Evolutionary conservation across 23 tunicate species (phyloP), one percentile per base, ranked within the genome.

Genomic region (Styela clava): DNA sequence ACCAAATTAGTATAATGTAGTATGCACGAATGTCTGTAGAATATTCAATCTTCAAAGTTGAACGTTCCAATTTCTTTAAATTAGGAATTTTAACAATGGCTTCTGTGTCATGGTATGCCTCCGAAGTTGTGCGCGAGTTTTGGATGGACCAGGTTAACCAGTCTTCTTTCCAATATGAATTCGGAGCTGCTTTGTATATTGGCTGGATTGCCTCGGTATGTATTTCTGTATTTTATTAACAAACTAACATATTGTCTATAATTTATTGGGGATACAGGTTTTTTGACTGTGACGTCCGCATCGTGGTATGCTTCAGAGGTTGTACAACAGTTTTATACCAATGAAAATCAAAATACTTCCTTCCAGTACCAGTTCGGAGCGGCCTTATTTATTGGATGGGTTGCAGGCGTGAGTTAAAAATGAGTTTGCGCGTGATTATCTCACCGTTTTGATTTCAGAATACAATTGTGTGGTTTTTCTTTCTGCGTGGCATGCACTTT

Each of bases 251-350:
- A 16, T 26, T 71, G 29, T 30, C 3, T 21, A 28, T 71, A 28
- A 32, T 32, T 30, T 71, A 28, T 26, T 34, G 27, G 16, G 16
- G 16, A 24, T 35, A 31, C 81, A 92, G 97, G 97, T 24, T 52
- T 36, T 23, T 80, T 92, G 26, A 74, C 85, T 52, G 33, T 92
- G 5, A 88, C 87, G 2, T 63, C 89, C 0, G 89, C 84, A 19
- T 84, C 94, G 33, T 93, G 98, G 98, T 93, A 93, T 56, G 98
- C 98, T 29, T 89, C 87, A 33, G 89, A 84, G 20, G 93, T 93
- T 3, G 79, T 93, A 20, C 62, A 61, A 74, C 65, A 83, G 28
- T 87, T 84, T 78, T 31, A 52, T 23, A 35, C 36, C 5, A 62
- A 78, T 28, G 69, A 35, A 21, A 35, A 34, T 27, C 18, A 24